These are phyloP conservation scores for Mactromeris polynyma DNA, from an alignment of 2,888 invertebrate genomes.

Conservation along the genomic window DNA sequence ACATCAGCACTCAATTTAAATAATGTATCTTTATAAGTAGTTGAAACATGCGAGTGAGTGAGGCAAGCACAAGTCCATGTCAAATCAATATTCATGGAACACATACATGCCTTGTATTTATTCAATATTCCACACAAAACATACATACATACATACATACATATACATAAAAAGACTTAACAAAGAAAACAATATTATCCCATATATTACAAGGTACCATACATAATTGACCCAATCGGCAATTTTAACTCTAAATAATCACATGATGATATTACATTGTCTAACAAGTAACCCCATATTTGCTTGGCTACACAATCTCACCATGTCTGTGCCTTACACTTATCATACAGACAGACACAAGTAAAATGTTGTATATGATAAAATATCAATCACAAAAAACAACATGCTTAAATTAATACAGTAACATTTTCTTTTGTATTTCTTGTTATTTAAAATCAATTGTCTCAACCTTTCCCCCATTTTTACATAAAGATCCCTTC, in stretches of 20 bases:
- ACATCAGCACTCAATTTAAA: neutral
- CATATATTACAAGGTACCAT: neutral
- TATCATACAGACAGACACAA: neutral
- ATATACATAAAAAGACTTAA: neutral
- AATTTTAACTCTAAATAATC: slow-evolving; percentile 9
- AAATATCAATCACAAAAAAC: neutral
- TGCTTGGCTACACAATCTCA: neutral
- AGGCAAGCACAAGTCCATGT: neutral
- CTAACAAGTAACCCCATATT: neutral
- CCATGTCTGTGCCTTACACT: neutral
- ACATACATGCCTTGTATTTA: slow-evolving; percentile 12
- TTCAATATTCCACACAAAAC: neutral
- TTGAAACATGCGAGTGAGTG: neutral
- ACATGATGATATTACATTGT: neutral
- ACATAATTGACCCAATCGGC: neutral
- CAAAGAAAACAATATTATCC: slow-evolving; percentile 4
- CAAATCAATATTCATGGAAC: neutral
- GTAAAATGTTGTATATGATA: slow-evolving; percentile 5
- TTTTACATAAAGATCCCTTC: too few species aligned
- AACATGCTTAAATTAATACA: neutral
- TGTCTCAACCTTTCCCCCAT: too few species aligned
- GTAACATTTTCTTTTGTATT: neutral
- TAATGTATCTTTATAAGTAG: neutral
- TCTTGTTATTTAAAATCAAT: too few species aligned
- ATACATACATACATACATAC: neutral